Conservation (phyloP, 2,113 vertebrate species). For the Buteo buteo region DNA sequence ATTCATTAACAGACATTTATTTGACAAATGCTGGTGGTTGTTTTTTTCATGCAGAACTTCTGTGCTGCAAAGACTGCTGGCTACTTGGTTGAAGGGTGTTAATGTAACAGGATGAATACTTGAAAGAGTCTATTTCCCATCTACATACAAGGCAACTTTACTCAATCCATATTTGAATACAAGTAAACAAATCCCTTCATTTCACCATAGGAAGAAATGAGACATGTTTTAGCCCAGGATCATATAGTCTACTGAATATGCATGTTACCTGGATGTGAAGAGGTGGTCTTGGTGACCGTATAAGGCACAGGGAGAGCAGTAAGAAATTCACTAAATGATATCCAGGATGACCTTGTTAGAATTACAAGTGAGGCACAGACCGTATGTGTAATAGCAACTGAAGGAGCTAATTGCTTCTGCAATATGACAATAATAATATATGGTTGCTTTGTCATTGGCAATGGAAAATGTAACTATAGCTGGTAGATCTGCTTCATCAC, state of each 20-base stretch:
- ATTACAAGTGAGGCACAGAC: not conserved
- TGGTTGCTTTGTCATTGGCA: not conserved
- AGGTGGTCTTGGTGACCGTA: not conserved
- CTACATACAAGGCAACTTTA: not conserved
- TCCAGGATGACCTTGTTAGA: not conserved
- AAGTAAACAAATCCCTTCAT: not conserved
- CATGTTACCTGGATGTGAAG: not conserved
- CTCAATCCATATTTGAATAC: not conserved
- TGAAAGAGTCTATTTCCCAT: not conserved
- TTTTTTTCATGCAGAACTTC: not conserved
- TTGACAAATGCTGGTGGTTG: constrained; percentile 26
- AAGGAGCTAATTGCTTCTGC: not conserved
- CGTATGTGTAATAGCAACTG: not conserved
- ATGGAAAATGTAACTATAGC: not conserved
- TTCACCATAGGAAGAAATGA: not conserved
- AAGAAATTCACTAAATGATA: not conserved
- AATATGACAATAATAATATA: not conserved
- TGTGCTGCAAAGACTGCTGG: constrained; percentile 8
- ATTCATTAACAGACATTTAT: constrained; percentile 26
- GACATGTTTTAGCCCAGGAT: not conserved
- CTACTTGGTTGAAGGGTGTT: constrained; percentile 10
- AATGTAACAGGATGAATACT: not conserved
- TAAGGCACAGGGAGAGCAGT: not conserved
- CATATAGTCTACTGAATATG: not conserved
- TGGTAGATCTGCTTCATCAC: not conserved